These are phyloP conservation scores for Rattus norvegicus DNA, from an alignment of 2,113 vertebrate species.

Conservation along the genomic window GRCr8 NC_086020.1:249328501-249329000, in stretches of 20 bases:
- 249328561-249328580: not conserved
- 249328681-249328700: not conserved
- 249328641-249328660: not conserved
- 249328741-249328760: not conserved
- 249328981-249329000: no score
- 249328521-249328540: not conserved
- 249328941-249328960: no score
- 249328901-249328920: no score
- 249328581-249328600: not conserved
- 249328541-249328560: not conserved
- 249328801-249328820: not conserved
- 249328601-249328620: not conserved
- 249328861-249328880: no score
- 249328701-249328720: not conserved
- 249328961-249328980: no score
- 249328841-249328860: no score
- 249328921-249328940: no score
- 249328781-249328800: not conserved
- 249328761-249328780: not conserved
- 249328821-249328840: no score
- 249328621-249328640: not conserved
- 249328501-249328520: slow-evolving; percentile 43
- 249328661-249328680: not conserved
- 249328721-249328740: not conserved
- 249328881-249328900: no score